Evolutionary conservation across 2,113 vertebrate genomes (phyloP).

Genomic region (Peromyscus polionotus): DNA sequence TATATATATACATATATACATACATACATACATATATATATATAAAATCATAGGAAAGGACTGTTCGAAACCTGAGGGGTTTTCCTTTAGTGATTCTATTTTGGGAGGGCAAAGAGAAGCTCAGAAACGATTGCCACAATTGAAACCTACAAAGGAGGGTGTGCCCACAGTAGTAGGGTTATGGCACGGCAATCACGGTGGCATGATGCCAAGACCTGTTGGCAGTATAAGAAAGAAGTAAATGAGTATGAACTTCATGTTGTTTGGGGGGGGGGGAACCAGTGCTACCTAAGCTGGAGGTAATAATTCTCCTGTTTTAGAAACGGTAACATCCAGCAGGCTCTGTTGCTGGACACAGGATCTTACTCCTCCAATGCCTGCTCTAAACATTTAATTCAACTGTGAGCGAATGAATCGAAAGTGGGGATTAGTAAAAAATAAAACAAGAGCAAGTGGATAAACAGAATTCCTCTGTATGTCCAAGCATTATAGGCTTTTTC

Average conservation of each 20-base stretch:
- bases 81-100: not conserved
- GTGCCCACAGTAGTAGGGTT: too few species aligned
- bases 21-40: too few species aligned
- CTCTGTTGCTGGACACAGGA: not conserved
- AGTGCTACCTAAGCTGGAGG: not conserved
- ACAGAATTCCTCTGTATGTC: not conserved
- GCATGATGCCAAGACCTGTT: not conserved
- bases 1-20: not conserved
- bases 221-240: not conserved
- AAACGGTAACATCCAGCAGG: not conserved
- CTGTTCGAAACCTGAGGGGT: not conserved
- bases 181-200: not conserved
- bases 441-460: not conserved
- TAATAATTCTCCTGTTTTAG: not conserved
- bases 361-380: not conserved
- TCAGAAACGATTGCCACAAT: not conserved
- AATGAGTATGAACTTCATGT: not conserved
- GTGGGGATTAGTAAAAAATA: not conserved
- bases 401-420: constrained; percentile 1
- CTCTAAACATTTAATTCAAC: constrained; percentile 37
- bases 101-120: not conserved
- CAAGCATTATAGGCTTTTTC: not conserved
- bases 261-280: not conserved
- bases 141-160: not conserved
- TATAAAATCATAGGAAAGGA: not conserved